Evolutionary conservation across 2,797 vertebrate genomes (phyloP).

Genomic region (Muscicapa comitata): DNA sequence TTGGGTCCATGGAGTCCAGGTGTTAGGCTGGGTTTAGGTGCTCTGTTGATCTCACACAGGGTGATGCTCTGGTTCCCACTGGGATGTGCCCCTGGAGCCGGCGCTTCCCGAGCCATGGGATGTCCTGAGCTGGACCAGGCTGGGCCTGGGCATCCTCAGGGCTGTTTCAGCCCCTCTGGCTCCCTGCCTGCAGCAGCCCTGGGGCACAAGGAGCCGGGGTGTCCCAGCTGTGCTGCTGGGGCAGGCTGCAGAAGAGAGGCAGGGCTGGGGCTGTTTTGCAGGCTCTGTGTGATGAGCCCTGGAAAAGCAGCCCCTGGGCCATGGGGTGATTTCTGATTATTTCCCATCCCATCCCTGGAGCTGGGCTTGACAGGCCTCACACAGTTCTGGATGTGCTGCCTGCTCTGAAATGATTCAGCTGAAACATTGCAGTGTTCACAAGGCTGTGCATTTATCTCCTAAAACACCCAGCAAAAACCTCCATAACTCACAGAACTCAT

Average conservation of each 20-base stretch:
- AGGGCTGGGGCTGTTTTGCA: not conserved
- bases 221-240: not conserved
- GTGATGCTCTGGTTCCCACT: not conserved
- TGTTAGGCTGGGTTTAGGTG: fast-evolving
- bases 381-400: not conserved
- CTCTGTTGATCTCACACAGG: not conserved
- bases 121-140: not conserved
- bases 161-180: fast-evolving
- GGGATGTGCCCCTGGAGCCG: not conserved
- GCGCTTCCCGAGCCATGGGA: not conserved
- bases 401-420: not conserved
- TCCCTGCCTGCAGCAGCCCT: no score
- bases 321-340: not conserved
- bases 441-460: not conserved
- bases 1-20: not conserved
- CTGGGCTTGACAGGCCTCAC: not conserved
- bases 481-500: not conserved
- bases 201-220: fast-evolving
- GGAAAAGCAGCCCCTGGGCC: not conserved
- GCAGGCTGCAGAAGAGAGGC: not conserved
- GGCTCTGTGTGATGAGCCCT: not conserved
- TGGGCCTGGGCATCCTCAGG: no score
- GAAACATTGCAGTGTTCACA: not conserved
- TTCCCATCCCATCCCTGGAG: not conserved
- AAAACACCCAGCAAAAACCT: not conserved